Percentiles rank a stretch among this genome's conserved stretches.
Evolutionary conservation across 2,888 invertebrate genomes (phyloP).

Genomic region (Chymomyza fuscimana): DNA sequence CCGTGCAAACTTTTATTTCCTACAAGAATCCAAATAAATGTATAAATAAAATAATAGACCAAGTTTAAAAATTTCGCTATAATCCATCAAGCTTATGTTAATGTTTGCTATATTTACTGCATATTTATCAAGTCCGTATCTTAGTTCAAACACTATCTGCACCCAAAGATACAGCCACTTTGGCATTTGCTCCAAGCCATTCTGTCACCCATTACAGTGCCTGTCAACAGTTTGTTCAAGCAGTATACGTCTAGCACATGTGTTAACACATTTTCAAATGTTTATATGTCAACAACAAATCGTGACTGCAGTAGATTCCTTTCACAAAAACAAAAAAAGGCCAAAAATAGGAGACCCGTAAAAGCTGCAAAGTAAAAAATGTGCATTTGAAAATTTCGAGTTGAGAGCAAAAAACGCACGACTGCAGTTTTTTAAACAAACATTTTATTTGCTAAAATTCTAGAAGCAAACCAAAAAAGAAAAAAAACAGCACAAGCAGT

Average conservation of each 20-base stretch:
- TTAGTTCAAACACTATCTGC: no score
- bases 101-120: background rate
- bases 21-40: background rate
- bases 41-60: background rate
- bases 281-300: conserved; percentile 57
- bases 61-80: background rate
- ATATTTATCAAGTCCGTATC: background rate
- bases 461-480: background rate
- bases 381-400: conserved; percentile 46
- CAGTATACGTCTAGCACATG: conserved; percentile 15
- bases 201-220: conserved; percentile 22
- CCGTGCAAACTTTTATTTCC: background rate
- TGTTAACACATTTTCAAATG: conserved; percentile 52
- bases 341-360: conserved; percentile 7
- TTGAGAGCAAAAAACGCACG: conserved; percentile 42
- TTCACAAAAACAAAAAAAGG: conserved; percentile 35
- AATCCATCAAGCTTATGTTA: background rate
- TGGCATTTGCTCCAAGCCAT: conserved; percentile 35
- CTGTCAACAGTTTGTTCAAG: conserved; percentile 10
- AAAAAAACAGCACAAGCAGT: conserved; percentile 1
- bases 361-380: conserved; percentile 12
- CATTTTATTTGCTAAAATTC: conserved; percentile 60
- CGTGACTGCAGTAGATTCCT: conserved; percentile 70
- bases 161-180: background rate
- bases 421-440: conserved; percentile 69